These are phyloP conservation scores for Hyles euphorbiae DNA, from an alignment of 1,140 invertebrate species.

Conservation along the genomic window DNA sequence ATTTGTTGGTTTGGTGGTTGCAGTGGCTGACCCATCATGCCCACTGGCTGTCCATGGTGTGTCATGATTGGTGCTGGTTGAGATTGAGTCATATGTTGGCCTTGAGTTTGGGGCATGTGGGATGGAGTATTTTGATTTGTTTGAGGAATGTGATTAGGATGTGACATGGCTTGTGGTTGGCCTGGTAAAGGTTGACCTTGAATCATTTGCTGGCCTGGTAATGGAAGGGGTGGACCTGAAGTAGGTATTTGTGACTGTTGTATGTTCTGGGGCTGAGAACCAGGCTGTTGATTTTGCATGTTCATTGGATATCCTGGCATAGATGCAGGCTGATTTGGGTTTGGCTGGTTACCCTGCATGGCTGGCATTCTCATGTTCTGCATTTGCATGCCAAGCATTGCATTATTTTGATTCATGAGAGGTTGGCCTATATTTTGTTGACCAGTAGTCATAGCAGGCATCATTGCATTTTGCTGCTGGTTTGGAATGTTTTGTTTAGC, in stretches of 20 bases:
- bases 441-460: constrained; percentile 48
- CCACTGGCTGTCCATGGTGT: constrained; percentile 41
- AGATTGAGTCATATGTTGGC: constrained; percentile 32
- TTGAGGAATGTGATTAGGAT: constrained; percentile 32
- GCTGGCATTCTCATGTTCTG: constrained; percentile 64
- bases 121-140: constrained; percentile 24
- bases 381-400: constrained; percentile 58
- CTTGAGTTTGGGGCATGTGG: constrained; percentile 38
- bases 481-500: constrained; percentile 52
- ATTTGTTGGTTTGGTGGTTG: constrained; percentile 47
- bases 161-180: constrained; percentile 14
- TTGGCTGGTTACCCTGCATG: constrained; percentile 49
- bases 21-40: constrained; percentile 42
- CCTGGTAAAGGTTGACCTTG: constrained; percentile 14
- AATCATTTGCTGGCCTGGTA: constrained; percentile 30
- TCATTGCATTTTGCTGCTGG: constrained; percentile 49
- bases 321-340: constrained; percentile 41
- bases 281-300: constrained; percentile 45
- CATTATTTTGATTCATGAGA: constrained; percentile 44
- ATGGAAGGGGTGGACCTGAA: constrained; percentile 30
- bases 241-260: constrained; percentile 36
- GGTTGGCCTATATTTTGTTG: constrained; percentile 44
- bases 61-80: constrained; percentile 27
- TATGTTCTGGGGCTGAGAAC: constrained; percentile 38
- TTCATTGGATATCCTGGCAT: constrained; percentile 46